Conservation (phyloP, 2,888 invertebrate species). For the Frankliniella intonsa region DNA sequence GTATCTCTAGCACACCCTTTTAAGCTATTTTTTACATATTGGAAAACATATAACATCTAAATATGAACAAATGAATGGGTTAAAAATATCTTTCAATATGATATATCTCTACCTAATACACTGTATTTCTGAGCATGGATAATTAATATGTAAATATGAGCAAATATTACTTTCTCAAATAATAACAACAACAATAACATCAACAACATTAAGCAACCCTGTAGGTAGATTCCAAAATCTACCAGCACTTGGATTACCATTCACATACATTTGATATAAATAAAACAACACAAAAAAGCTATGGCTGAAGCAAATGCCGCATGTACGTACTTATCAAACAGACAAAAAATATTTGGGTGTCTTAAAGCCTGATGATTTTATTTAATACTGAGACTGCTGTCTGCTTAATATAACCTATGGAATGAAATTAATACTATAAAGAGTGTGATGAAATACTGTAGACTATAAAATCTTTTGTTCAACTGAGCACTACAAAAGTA, state of each 20-base stretch:
- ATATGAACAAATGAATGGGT: not conserved
- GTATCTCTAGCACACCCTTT: too few species aligned
- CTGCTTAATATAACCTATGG: not conserved
- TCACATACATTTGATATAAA: constrained; percentile 7
- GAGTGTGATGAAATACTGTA: not conserved
- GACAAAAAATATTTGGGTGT: not conserved
- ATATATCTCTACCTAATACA: too few species aligned
- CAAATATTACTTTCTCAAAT: constrained; percentile 4
- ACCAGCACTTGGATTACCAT: not conserved
- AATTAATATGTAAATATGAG: constrained; percentile 19
- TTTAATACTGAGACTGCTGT: not conserved
- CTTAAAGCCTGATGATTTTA: constrained; percentile 9
- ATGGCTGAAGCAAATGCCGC: constrained; percentile 10
- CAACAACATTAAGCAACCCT: not conserved
- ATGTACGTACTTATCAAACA: not conserved
- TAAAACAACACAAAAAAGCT: constrained; percentile 17
- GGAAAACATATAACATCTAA: not conserved
- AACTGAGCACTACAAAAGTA: too few species aligned
- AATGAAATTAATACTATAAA: not conserved
- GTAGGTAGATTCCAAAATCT: not conserved
- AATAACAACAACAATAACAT: constrained; percentile 18
- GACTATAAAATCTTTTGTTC: not conserved
- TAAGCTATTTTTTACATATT: not conserved
- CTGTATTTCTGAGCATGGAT: constrained; percentile 3
- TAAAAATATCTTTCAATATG: not conserved